Conservation (phyloP, 1,140 invertebrate genomes). For the Papilio aristodemus region DNA sequence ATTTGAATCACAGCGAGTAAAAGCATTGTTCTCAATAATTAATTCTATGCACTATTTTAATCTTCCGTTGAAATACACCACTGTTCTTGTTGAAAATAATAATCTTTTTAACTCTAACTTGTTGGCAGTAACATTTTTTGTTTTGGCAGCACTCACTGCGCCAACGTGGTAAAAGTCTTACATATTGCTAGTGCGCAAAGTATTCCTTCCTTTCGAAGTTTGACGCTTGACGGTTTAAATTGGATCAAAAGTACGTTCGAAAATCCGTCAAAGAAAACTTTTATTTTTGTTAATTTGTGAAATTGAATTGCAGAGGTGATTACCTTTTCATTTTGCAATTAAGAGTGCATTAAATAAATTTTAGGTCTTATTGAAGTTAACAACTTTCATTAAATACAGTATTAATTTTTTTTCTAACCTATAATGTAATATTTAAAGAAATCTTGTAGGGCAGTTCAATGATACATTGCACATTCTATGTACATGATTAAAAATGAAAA, state of each 20-base stretch:
- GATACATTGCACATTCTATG: background rate
- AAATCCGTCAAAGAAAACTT: constrained; percentile 26
- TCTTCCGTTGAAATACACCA: too few species aligned
- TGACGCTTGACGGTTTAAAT: constrained; percentile 27
- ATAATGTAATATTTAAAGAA: background rate
- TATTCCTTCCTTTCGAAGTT: constrained; percentile 28
- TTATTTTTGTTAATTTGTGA: constrained; percentile 8
- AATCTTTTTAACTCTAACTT: too few species aligned
- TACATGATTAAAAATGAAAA: background rate
- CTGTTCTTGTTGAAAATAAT: too few species aligned
- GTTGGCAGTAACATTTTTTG: background rate
- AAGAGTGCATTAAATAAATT: background rate
- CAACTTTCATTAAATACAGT: background rate
- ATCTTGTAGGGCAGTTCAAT: background rate
- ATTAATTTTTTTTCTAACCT: background rate
- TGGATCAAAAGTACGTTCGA: constrained; percentile 22
- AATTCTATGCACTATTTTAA: too few species aligned
- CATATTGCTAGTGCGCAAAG: constrained; percentile 16
- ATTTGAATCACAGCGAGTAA: too few species aligned
- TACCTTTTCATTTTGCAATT: background rate
- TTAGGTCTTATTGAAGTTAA: background rate
- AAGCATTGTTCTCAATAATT: too few species aligned
- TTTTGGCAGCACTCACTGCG: background rate
- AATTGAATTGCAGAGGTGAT: constrained; percentile 14
- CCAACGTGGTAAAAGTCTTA: constrained; percentile 20